These are phyloP conservation scores for Phoxinus dragarum DNA, from an alignment of 2,797 vertebrate species.

Conservation along the genomic window DNA sequence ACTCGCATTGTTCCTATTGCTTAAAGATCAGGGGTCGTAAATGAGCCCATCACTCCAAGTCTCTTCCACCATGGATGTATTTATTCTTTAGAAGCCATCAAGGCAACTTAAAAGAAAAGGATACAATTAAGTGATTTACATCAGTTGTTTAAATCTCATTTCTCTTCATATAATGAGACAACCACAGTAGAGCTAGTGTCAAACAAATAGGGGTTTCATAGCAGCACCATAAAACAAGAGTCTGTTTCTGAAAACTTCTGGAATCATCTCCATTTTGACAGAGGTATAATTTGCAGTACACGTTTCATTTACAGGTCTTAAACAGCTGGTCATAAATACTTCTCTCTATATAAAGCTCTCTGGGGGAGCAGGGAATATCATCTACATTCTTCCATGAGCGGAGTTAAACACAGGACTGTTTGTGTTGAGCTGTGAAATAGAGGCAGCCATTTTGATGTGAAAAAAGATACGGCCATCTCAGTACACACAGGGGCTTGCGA, in stretches of 20 bases:
- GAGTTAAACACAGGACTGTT: slow-evolving; percentile 50
- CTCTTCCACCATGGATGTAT: slow-evolving; percentile 48
- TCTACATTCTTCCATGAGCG: slow-evolving; percentile 27
- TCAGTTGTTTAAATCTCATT: slow-evolving; percentile 50
- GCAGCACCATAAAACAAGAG: not conserved
- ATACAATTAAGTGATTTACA: slow-evolving; percentile 54
- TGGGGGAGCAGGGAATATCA: slow-evolving; percentile 28
- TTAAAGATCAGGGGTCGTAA: slow-evolving; percentile 66
- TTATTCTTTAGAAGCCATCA: slow-evolving; percentile 49
- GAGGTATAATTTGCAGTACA: slow-evolving; percentile 29
- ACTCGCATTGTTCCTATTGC: slow-evolving; percentile 67
- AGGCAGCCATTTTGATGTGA: slow-evolving; percentile 62
- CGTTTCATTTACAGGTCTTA: slow-evolving; percentile 42
- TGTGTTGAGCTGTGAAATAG: slow-evolving; percentile 51
- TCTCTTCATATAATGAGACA: slow-evolving; percentile 37
- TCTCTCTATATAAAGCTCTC: slow-evolving; percentile 46
- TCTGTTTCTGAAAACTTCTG: not conserved
- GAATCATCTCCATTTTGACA: slow-evolving; percentile 19
- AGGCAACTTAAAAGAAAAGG: slow-evolving; percentile 45
- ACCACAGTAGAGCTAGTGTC: not conserved
- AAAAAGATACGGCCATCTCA: slow-evolving; percentile 64
- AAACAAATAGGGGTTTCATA: slow-evolving; percentile 18
- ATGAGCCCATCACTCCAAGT: slow-evolving; percentile 56
- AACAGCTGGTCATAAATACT: slow-evolving; percentile 48
- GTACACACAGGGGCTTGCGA: slow-evolving; percentile 58